These are phyloP conservation scores for Ashinkailepas kermadecensis DNA, from an alignment of 2,888 invertebrate genomes.

Conservation along the genomic window DNA sequence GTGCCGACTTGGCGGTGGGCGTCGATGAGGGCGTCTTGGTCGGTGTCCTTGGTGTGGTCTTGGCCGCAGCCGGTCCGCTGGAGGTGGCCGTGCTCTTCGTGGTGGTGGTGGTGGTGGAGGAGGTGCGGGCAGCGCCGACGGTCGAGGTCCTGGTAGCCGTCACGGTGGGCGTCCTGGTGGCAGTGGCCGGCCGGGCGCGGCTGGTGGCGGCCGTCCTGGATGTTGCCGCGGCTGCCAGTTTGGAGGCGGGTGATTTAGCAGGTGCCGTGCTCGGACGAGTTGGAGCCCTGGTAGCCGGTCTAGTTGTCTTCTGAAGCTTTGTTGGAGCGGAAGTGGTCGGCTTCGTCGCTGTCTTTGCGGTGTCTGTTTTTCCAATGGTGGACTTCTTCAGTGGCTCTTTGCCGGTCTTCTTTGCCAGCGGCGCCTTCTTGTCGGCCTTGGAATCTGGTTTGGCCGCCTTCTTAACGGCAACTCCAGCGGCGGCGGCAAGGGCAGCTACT, in stretches of 20 bases:
- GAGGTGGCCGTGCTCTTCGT: background rate
- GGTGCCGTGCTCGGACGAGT: background rate
- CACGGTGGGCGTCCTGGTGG: background rate
- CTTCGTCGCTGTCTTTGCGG: background rate
- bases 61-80: background rate
- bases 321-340: background rate
- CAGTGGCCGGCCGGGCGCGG: background rate
- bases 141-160: background rate
- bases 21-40: background rate
- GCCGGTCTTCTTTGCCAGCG: background rate
- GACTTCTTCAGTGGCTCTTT: slow-evolving; percentile 10
- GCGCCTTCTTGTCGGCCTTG: background rate
- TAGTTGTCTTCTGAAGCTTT: background rate
- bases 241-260: background rate
- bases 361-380: background rate
- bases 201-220: background rate
- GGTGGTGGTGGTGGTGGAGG: background rate
- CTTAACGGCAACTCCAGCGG: background rate
- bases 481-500: background rate
- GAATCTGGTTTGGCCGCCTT: background rate
- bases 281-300: background rate
- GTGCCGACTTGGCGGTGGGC: background rate
- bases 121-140: background rate
- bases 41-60: background rate
- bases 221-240: background rate